These are phyloP conservation scores for Parnassius smintheus DNA, from an alignment of 2,888 invertebrate species.

Conservation along the genomic window DNA sequence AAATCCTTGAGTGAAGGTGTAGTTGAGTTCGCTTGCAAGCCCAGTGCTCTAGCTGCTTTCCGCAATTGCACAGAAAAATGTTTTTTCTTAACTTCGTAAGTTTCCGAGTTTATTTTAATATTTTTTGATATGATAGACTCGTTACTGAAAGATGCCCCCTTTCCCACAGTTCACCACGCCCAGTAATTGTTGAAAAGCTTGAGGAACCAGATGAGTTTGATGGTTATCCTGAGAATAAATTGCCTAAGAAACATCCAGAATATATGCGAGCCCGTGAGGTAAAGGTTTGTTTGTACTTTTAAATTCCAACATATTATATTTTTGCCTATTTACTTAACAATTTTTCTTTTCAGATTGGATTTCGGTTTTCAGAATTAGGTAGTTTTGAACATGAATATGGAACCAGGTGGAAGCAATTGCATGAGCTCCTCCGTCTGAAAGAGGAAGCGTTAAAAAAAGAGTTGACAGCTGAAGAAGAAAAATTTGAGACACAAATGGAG, in stretches of 20 bases:
- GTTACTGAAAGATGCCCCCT: not conserved
- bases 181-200: conserved; percentile 94
- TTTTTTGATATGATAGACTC: too few relatives aligned
- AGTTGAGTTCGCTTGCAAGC: conserved; percentile 97
- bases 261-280: conserved; percentile 91
- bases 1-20: conserved; percentile 98
- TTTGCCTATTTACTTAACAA: conserved; percentile 5
- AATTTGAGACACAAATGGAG: conserved; percentile 98
- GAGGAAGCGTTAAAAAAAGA: conserved; percentile 94
- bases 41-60: conserved; percentile 93
- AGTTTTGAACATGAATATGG: conserved; percentile 98
- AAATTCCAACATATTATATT: conserved; percentile 31
- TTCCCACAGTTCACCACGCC: conserved; percentile 87
- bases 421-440: conserved; percentile 94
- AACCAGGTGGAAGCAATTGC: conserved; percentile 97
- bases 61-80: conserved; percentile 95
- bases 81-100: conserved; percentile 92
- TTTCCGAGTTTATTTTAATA: conserved; percentile 27
- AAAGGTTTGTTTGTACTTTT: conserved; percentile 43
- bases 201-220: conserved; percentile 96
- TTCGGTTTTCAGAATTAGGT: conserved; percentile 92
- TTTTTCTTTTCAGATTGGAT: conserved; percentile 81
- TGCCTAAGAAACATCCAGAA: conserved; percentile 90
- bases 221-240: conserved; percentile 90
- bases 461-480: conserved; percentile 93